These are phyloP conservation scores for Molossus molossus DNA, from an alignment of 2,797 vertebrate genomes.

Conservation along the genomic window DNA sequence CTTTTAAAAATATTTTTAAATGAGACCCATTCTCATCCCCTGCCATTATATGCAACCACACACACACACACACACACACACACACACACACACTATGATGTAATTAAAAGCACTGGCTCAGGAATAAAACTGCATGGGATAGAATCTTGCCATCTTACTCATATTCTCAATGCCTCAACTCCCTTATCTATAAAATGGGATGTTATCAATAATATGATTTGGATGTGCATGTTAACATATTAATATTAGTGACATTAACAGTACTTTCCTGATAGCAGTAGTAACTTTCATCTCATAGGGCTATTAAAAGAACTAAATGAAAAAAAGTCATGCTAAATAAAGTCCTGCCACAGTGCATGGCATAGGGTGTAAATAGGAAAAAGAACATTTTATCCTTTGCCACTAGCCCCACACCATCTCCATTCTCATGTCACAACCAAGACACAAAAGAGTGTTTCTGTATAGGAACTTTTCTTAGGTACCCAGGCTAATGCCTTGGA, in stretches of 20 bases:
- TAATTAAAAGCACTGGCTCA: constrained; percentile 28
- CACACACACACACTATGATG: background rate
- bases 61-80: background rate
- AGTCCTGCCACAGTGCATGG: background rate
- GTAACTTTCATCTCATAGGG: background rate
- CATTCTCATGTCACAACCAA: constrained; percentile 46
- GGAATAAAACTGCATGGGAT: background rate
- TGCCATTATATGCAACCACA: background rate
- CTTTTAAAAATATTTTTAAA: constrained; percentile 8
- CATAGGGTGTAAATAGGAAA: background rate
- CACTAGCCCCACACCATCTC: background rate
- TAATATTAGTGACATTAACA: background rate
- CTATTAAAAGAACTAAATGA: constrained; percentile 46
- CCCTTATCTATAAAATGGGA: background rate
- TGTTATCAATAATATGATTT: background rate
- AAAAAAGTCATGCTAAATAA: background rate
- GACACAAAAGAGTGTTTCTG: background rate
- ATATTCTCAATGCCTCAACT: background rate
- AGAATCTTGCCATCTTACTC: constrained; percentile 19
- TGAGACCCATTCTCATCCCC: background rate
- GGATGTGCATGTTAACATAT: background rate
- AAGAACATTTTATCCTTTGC: background rate
- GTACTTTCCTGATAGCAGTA: background rate
- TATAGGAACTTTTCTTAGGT: background rate
- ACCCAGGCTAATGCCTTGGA: background rate